Base-by-base conservation (phyloP, 1,140 invertebrate genomes). In the Nebria ingens region DNA sequence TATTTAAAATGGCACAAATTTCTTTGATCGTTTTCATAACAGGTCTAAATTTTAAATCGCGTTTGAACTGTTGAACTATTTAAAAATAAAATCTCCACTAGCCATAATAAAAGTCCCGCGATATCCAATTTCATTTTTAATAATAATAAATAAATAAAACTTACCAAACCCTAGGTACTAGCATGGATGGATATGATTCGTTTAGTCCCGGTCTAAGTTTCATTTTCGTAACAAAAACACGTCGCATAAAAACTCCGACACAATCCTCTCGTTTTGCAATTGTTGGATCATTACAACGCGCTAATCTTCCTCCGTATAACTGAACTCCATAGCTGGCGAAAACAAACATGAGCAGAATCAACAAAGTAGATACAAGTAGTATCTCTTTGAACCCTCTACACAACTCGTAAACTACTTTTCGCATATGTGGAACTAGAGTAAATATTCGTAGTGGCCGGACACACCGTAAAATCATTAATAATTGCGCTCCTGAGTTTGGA, bases 321-420 rank as follows among this genome's bases (percentile, higher is more conserved):
- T 99, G 97, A 1, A 99, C 94, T 0, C 97, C 97, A 66, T 98
- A 99, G 70, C 91, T 97, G 45, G 97, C 96, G 73, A 99, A 99
- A 15, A 99, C 91, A 71, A 99, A 99, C 89, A 99, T 98, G 17
- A 99, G 75, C 1, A 99, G 82, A 63, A 99, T 96, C 21, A 99
- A 76, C n/a, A 99, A 76, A 11, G 97, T 94, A 0, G 95, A 98
- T 74, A 96, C 96, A 68, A 99, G 75, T 19, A 98, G 71, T 62
- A 99, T 99, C 78, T 99, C 97, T 73, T 98, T 99, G 73, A 99
- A 99, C n/a, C 97, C 97, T 59, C 94, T 79, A 65, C 95, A 97
- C 21, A 99, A 76, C 71, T 99, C 97, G 70, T 94, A 98, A 20
- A 99, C 97, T 19, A 99, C 97, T 78, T 97, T 96, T 59, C 96